Percentiles rank a stretch among this genome's conserved stretches.
Conservation (phyloP, 2,797 vertebrate genomes). For the Sebastes itinus region DNA sequence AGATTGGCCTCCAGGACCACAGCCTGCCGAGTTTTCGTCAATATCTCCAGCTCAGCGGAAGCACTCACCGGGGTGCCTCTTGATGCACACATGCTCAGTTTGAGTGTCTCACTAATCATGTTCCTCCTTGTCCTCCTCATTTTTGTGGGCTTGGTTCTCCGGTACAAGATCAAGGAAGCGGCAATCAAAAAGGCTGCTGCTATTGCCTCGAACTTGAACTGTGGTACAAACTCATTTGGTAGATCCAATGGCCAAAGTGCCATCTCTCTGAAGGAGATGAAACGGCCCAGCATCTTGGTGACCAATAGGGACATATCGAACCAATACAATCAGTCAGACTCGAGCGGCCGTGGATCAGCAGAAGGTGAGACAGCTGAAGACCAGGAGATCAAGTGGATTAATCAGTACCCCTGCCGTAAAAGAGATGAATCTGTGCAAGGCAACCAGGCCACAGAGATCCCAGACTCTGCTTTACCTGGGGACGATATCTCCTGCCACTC, state of each 20-base stretch:
- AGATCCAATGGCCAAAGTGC: conserved; percentile 37
- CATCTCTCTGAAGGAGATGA: conserved; percentile 74
- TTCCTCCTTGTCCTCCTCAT: conserved; percentile 84
- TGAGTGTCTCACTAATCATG: conserved; percentile 78
- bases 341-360: conserved; percentile 87
- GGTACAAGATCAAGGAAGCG: conserved; percentile 80
- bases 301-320: conserved; percentile 71
- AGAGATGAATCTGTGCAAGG: conserved; percentile 60
- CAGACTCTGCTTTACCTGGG: conserved; percentile 82
- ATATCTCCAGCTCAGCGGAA: conserved; percentile 85
- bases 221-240: conserved; percentile 45
- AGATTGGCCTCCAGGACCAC: conserved; percentile 85
- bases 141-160: conserved; percentile 82
- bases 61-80: conserved; percentile 62
- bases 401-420: conserved; percentile 82
- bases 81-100: conserved; percentile 80
- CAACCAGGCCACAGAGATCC: conserved; percentile 59
- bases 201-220: conserved; percentile 65
- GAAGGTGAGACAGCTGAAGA: conserved; percentile 92
- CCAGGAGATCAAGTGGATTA: conserved; percentile 92
- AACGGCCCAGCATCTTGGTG: conserved; percentile 31
- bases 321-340: conserved; percentile 81
- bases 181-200: conserved; percentile 72
- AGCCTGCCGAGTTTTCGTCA: conserved; percentile 86
- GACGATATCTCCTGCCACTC: conserved; percentile 85